Evolutionary conservation across 2,113 vertebrate species (phyloP).

Genomic region (Dendropsophus ebraccatus): DNA sequence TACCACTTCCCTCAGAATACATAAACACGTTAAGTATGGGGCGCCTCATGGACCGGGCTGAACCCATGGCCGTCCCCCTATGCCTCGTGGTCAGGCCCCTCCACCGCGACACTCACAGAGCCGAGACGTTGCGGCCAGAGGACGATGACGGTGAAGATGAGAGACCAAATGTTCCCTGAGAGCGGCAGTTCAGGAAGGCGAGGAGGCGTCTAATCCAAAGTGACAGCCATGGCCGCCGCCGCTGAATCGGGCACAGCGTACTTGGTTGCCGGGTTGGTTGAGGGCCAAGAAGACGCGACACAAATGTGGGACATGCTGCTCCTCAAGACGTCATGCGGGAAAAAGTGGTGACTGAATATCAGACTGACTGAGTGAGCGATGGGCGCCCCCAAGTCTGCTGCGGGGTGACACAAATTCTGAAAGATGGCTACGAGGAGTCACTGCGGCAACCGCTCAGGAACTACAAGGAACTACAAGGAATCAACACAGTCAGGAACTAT

Average conservation of each 20-base stretch:
- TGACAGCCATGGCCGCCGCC: not conserved
- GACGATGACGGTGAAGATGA: constrained; percentile 64
- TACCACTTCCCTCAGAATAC: not conserved
- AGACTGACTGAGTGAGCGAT: not conserved
- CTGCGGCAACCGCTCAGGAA: too few relatives aligned
- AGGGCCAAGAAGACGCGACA: constrained; percentile 15
- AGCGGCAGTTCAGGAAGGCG: constrained; percentile 57
- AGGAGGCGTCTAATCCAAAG: constrained; percentile 23
- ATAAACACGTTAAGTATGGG: too few relatives aligned
- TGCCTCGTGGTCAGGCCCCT: constrained; percentile 69
- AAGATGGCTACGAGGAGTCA: not conserved
- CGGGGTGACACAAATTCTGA: not conserved
- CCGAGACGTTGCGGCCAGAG: constrained; percentile 11
- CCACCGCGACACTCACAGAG: too few relatives aligned
- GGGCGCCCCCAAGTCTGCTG: not conserved
- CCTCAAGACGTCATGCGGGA: too few relatives aligned
- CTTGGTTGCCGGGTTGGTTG: not conserved
- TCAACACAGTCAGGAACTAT: too few relatives aligned
- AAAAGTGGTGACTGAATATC: not conserved
- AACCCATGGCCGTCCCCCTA: not conserved
- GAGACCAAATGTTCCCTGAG: constrained; percentile 69
- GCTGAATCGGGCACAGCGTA: constrained; percentile 40
- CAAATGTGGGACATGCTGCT: not conserved
- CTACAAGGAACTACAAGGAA: too few relatives aligned
- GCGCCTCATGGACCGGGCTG: too few relatives aligned